Evolutionary conservation across 2,113 vertebrate species (phyloP), one percentile per base, ranked within the genome.

Genomic region (Atherinomorus stipes): DNA sequence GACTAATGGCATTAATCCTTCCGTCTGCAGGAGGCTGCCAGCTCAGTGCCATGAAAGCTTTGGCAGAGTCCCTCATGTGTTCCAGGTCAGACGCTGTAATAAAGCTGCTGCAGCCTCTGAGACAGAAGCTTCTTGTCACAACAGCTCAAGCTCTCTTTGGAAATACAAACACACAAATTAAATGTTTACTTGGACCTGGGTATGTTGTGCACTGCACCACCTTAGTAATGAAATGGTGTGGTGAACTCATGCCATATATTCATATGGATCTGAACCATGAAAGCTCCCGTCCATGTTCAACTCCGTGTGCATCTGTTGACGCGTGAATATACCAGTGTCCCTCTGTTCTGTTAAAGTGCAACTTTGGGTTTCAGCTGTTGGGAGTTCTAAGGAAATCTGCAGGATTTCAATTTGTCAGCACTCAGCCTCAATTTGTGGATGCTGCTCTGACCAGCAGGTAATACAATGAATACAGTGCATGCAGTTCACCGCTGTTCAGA

Each of bases 1-100:
- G 53, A 53, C 73, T 81, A 70, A 88, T 88, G 64, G 70, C 71
- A 85, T 87, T 84, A 88, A 86, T 89, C 80, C 71, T 58, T 70
- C 50, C 7, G 16, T 76, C 64, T 81, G 83, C 26, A 73, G 50
- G 25, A 51, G 42, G 37, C 47, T 74, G 60, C 64, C 53, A 62
- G 47, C 65, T 60, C 47, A 49, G 70, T 63, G 70, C 71, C 66
- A 50, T 18, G 6, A 68, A 67, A 65, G 69, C 57, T 60, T 11
- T 53, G 72, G 40, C 59, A 52, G 61, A 59, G 58, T 83, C 75
- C 67, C 74, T 40, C 50, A n/a, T 71, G 64, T 65, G 45, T 74
- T 71, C 15, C 52, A 44, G 52, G 69, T 77, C 52, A 74, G 56
- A 71, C 52, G 22, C 47, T 13, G 74, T 62, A 73, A 82, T 66